These are phyloP conservation scores for Homalodisca vitripennis DNA, from an alignment of 1,140 invertebrate genomes.

Conservation along the genomic window DNA sequence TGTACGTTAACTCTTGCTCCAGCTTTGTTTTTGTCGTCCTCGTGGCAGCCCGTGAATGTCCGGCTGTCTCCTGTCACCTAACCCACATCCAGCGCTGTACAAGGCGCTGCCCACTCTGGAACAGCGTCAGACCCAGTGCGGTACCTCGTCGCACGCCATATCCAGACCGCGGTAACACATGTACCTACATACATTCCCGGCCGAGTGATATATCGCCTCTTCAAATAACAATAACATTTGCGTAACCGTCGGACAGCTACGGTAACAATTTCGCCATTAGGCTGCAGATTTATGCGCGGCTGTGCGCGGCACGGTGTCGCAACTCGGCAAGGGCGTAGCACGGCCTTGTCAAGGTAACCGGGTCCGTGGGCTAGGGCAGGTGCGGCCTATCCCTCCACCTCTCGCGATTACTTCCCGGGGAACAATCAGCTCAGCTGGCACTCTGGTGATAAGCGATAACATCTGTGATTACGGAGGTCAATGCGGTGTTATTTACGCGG, in stretches of 20 bases:
- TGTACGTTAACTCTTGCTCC: too few relatives aligned
- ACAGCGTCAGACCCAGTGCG: neutral
- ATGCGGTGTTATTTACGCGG: too few relatives aligned
- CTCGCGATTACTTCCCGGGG: neutral
- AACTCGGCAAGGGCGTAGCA: constrained; percentile 7
- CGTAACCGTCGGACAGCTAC: constrained; percentile 13
- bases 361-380: neutral
- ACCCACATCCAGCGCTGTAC: too few relatives aligned
- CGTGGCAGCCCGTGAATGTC: too few relatives aligned
- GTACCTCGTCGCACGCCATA: neutral
- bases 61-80: too few relatives aligned
- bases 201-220: constrained; percentile 10
- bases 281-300: neutral
- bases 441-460: too few relatives aligned
- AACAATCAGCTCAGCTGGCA: too few relatives aligned
- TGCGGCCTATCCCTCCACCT: neutral
- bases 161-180: constrained; percentile 1
- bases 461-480: too few relatives aligned
- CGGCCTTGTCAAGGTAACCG: constrained; percentile 12
- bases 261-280: constrained; percentile 17
- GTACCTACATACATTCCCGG: too few relatives aligned
- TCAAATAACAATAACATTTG: constrained; percentile 15
- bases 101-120: too few relatives aligned
- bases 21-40: too few relatives aligned
- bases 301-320: neutral